These are phyloP conservation scores for Scytalopus superciliaris DNA, from an alignment of 2,113 vertebrate genomes.

Conservation along the genomic window DNA sequence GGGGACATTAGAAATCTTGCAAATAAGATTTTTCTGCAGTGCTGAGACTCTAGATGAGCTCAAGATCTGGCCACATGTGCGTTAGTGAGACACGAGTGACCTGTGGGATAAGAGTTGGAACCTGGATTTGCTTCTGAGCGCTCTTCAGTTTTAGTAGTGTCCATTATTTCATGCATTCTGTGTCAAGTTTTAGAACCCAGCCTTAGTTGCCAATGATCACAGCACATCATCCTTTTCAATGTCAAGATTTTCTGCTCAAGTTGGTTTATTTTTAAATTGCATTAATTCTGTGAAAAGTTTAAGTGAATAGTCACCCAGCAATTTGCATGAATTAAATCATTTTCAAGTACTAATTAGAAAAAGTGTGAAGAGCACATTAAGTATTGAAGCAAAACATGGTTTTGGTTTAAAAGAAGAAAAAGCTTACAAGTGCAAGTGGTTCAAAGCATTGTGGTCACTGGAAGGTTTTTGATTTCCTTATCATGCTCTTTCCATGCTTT, in stretches of 20 bases:
- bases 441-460: conserved; percentile 4
- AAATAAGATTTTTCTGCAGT: background rate
- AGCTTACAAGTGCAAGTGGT: background rate
- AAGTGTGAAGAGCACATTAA: conserved; percentile 18
- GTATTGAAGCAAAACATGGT: background rate
- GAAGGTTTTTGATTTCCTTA: conserved; percentile 44
- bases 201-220: background rate
- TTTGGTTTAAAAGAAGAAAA: background rate
- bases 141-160: background rate
- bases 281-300: background rate
- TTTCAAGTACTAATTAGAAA: conserved; percentile 56
- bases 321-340: conserved; percentile 56
- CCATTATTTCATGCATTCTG: background rate
- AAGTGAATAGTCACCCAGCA: conserved; percentile 49
- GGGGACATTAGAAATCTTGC: background rate
- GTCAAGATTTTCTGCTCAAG: conserved; percentile 18
- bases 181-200: background rate
- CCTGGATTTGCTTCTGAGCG: background rate
- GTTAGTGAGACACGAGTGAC: background rate
- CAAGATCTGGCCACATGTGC: background rate
- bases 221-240: background rate
- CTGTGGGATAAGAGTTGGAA: background rate
- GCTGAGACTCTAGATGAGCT: background rate
- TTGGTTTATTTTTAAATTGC: conserved; percentile 54
- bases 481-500: background rate